Evolutionary conservation across 2,888 invertebrate species (phyloP).

Genomic region (Tiliacea aurago): DNA sequence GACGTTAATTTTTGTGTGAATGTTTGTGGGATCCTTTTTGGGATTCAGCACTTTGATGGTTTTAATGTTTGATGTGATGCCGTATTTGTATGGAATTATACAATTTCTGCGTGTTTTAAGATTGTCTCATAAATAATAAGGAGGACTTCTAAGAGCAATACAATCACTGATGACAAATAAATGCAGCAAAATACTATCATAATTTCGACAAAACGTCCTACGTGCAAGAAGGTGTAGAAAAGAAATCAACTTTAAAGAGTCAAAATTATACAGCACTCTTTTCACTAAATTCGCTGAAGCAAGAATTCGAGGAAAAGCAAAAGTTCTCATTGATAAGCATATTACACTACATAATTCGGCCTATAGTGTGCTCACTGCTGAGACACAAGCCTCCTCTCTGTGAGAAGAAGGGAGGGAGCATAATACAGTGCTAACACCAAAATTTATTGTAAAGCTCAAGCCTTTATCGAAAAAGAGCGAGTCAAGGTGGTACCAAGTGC

Average conservation of each 20-base stretch:
- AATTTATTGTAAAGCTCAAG: conserved; percentile 36
- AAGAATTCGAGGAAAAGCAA: conserved; percentile 8
- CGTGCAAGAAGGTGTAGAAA: neutral
- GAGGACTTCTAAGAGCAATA: too few relatives aligned
- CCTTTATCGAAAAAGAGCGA: conserved; percentile 28
- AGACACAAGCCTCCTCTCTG: too few relatives aligned
- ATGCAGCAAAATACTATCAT: neutral
- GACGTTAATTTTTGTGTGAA: conserved; percentile 54
- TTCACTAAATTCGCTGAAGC: neutral
- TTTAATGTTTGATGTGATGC: neutral
- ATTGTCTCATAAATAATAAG: too few relatives aligned
- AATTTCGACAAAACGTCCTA: neutral
- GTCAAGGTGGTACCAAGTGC: conserved; percentile 40
- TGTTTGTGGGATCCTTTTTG: conserved; percentile 24
- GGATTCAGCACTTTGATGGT: neutral
- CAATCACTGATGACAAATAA: neutral
- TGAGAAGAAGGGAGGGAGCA: too few relatives aligned
- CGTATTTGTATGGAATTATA: neutral
- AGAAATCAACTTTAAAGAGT: neutral
- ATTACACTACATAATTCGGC: conserved; percentile 22
- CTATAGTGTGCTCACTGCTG: too few relatives aligned
- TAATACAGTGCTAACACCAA: conserved; percentile 29
- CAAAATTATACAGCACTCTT: too few relatives aligned
- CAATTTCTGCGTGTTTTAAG: too few relatives aligned
- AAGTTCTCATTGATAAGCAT: conserved; percentile 25